A percentile compares a stretch with the other conserved stretches of the same genome.
These are phyloP conservation scores for Palythoa heliodiscus DNA, from an alignment of 92 coral and sea anemone species.

Conservation along the genomic window DNA sequence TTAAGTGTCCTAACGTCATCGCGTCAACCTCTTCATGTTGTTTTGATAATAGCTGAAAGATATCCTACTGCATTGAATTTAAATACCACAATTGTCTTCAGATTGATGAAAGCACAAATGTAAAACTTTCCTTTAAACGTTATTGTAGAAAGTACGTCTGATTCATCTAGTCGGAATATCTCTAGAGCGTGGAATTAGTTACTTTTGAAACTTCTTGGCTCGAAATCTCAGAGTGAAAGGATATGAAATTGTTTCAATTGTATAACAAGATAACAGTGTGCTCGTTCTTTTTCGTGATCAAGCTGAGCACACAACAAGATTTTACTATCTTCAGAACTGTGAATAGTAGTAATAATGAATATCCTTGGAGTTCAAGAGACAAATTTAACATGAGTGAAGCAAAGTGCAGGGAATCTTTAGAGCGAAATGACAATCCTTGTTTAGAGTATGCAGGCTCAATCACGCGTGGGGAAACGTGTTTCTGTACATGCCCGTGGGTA, in stretches of 20 bases:
- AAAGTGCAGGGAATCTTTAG: not conserved
- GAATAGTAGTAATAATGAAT: not conserved
- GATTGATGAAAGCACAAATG: too few species aligned
- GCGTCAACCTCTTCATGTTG: not conserved
- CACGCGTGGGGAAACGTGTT: slow-evolving; percentile 1
- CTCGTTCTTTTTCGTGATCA: not conserved
- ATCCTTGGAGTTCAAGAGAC: slow-evolving; percentile 36
- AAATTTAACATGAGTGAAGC: slow-evolving; percentile 4
- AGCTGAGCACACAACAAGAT: slow-evolving; percentile 6
- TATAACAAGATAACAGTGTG: not conserved
- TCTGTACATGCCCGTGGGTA: slow-evolving; percentile 15
- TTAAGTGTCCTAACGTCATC: not conserved
- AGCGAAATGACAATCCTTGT: not conserved
- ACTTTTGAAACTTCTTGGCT: not conserved
- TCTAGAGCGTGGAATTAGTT: not conserved
- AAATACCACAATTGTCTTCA: not conserved
- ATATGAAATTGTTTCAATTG: not conserved
- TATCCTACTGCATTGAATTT: not conserved
- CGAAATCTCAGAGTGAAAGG: not conserved
- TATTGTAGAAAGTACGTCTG: not conserved
- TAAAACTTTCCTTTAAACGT: too few species aligned
- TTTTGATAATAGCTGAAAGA: not conserved
- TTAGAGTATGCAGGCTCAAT: slow-evolving; percentile 22
- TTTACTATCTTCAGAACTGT: slow-evolving; percentile 22
- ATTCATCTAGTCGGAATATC: not conserved